Evolutionary conservation across 2,797 vertebrate genomes (phyloP).

Genomic region (Danio choprae): DNA sequence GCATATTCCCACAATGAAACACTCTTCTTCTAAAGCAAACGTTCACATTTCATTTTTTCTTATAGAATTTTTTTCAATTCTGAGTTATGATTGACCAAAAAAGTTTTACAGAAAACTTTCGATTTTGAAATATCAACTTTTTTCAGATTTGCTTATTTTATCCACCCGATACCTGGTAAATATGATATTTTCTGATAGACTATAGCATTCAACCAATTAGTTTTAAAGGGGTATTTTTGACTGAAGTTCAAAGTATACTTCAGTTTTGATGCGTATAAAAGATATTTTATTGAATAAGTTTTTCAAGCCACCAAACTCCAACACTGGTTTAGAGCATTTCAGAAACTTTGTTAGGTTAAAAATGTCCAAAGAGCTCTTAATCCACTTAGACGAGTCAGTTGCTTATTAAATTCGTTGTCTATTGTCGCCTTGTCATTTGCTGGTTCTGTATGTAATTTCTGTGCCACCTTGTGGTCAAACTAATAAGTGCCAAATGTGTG

Average conservation of each 20-base stretch:
- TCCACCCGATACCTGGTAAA: not conserved
- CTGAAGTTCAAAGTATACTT: not conserved
- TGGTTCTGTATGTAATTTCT: not conserved
- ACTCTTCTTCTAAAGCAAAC: not conserved
- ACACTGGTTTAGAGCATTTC: too few relatives aligned
- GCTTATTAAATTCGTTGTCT: not conserved
- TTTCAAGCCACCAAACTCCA: too few relatives aligned
- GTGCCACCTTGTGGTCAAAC: constrained; percentile 24
- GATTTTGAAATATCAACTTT: too few relatives aligned
- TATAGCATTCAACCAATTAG: not conserved
- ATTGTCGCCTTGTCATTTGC: not conserved
- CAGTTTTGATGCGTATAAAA: not conserved
- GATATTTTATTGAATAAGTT: not conserved
- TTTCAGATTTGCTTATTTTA: not conserved
- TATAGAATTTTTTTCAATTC: too few relatives aligned
- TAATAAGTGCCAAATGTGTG: not conserved
- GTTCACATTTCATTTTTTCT: not conserved
- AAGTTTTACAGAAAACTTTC: not conserved
- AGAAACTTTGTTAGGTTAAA: too few relatives aligned
- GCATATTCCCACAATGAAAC: not conserved
- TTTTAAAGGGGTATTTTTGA: not conserved
- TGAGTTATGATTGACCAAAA: too few relatives aligned
- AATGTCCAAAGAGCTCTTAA: not conserved
- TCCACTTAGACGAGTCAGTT: not conserved
- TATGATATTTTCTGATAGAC: not conserved